A percentile compares a stretch with the other conserved stretches of the same genome.
Evolutionary conservation across 2,113 vertebrate species (phyloP).

Genomic region (Dunckerocampus dactyliophorus): DNA sequence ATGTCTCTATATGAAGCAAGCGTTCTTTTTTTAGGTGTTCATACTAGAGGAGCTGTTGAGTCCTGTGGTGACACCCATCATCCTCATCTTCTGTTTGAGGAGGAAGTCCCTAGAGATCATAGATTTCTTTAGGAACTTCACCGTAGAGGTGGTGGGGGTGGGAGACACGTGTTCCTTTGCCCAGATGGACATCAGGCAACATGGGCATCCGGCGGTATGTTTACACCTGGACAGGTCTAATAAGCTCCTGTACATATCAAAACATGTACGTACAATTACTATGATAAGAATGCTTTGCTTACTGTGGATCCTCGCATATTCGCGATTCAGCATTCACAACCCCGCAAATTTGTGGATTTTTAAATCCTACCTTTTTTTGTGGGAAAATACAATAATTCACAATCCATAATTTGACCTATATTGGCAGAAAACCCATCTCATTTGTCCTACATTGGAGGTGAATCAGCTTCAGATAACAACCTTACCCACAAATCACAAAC

Average conservation of each 20-base stretch:
- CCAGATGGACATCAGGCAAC: slow-evolving; percentile 97
- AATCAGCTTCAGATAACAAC: no score
- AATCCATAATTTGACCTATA: no score
- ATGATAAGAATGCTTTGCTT: no score
- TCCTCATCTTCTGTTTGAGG: slow-evolving; percentile 91
- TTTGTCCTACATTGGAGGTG: no score
- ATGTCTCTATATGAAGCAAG: not conserved
- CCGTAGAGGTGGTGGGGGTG: slow-evolving; percentile 92
- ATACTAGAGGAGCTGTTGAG: slow-evolving; percentile 95
- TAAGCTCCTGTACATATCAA: not conserved
- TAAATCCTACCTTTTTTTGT: no score
- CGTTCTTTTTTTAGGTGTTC: slow-evolving; percentile 77
- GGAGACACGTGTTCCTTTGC: slow-evolving; percentile 98
- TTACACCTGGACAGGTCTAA: not conserved
- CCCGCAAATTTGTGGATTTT: no score
- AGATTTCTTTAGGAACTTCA: slow-evolving; percentile 98
- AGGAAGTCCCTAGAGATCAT: slow-evolving; percentile 98
- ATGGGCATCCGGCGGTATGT: slow-evolving; percentile 91
- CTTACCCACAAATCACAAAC: no score
- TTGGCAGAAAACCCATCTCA: no score
- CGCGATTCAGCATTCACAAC: no score
- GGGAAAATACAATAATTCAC: no score
- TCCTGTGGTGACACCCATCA: slow-evolving; percentile 93
- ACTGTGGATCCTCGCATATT: no score
- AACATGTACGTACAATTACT: no score